Percentiles rank a stretch among this genome's conserved stretches.
Evolutionary conservation across 1,140 invertebrate species (phyloP).

Genomic region (Hylaeus anthracinus): DNA sequence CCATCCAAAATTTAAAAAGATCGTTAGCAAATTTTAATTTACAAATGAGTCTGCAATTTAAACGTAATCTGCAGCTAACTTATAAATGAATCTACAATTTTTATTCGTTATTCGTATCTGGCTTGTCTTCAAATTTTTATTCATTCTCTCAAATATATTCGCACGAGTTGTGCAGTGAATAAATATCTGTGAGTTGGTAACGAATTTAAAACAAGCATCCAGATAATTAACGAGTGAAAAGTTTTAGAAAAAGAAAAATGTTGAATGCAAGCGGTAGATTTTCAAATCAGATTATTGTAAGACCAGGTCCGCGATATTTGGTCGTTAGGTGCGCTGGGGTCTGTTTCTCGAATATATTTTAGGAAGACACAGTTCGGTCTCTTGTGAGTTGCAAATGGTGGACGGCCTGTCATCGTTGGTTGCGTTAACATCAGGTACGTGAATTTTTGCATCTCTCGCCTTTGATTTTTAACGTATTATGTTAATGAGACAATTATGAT

Average conservation of each 20-base stretch:
- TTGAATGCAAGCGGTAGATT: background rate
- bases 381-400: constrained; percentile 76
- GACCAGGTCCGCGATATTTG: background rate
- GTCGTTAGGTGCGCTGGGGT: constrained; percentile 56
- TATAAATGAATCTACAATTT: no score
- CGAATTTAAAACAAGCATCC: background rate
- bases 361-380: constrained; percentile 58
- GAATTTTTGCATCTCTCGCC: constrained; percentile 9
- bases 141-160: background rate
- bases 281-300: constrained; percentile 30
- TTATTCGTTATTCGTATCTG: no score
- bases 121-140: no score
- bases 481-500: background rate
- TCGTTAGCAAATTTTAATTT: no score
- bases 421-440: constrained; percentile 77
- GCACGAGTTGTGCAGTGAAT: background rate
- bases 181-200: background rate
- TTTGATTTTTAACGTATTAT: constrained; percentile 1
- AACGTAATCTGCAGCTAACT: no score
- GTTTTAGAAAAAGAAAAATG: background rate
- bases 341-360: constrained; percentile 59
- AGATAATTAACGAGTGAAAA: background rate
- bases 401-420: constrained; percentile 72
- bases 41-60: no score
- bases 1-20: no score